Percentiles rank a stretch among this genome's conserved stretches.
These are phyloP conservation scores for Tipula vernalis DNA, from an alignment of 2,888 invertebrate species.

Conservation along the genomic window DNA sequence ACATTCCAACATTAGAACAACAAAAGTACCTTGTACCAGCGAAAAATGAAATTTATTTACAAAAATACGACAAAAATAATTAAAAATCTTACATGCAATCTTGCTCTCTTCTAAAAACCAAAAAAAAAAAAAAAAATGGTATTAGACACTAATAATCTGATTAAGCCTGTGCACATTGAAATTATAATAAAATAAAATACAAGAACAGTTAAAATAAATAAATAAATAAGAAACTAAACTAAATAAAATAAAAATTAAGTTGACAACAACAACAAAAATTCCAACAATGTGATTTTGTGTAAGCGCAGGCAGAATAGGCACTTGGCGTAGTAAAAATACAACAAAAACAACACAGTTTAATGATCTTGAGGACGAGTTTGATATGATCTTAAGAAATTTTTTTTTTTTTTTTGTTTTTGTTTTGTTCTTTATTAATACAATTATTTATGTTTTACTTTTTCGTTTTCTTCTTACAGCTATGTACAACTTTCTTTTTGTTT, in stretches of 20 bases:
- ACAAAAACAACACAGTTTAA: not conserved
- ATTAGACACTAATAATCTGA: conserved; percentile 4
- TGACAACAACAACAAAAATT: not conserved
- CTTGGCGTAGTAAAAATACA: not conserved
- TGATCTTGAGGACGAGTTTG: conserved; percentile 4
- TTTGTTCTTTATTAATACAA: not conserved
- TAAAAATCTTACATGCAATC: conserved; percentile 4
- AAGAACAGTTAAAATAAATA: not conserved
- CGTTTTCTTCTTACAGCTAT: not conserved
- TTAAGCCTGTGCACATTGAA: not conserved
- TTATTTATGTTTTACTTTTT: not conserved
- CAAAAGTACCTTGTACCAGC: not conserved
- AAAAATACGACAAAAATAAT: not conserved
- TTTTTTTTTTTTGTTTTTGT: not conserved
- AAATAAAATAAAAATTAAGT: not conserved
- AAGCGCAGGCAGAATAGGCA: not conserved
- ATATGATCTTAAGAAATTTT: not conserved
- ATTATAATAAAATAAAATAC: not conserved
- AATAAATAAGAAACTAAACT: not conserved
- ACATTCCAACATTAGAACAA: not conserved
- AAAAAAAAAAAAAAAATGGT: too few relatives aligned
- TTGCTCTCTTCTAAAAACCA: not conserved
- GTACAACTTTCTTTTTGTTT: not conserved
- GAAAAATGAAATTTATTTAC: not conserved
- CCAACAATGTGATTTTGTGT: not conserved